phyloP scores from a whole-genome alignment of 2,113 vertebrate genomes.

The Noctilio leporinus region DNA sequence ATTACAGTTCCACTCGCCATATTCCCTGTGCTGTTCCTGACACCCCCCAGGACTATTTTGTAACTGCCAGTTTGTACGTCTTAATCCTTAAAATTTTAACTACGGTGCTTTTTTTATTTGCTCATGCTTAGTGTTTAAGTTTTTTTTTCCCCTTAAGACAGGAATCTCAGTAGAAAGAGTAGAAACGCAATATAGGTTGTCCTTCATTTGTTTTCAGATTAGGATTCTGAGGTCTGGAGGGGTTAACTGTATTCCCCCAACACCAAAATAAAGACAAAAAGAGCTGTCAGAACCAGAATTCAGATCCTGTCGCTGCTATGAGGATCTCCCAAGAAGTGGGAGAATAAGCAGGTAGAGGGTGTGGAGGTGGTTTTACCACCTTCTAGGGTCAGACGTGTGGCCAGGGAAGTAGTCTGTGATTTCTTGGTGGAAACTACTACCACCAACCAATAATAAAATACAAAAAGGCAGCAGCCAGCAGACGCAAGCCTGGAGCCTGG shows the following conservation, averaged over 20 bases:
- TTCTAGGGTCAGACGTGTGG: not conserved
- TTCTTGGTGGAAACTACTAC: not conserved
- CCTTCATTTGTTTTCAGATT: not conserved
- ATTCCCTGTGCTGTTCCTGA: not conserved
- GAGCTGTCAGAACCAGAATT: not conserved
- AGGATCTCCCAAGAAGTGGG: accelerated
- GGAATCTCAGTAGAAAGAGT: not conserved
- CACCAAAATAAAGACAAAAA: not conserved
- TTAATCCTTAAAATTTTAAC: not conserved
- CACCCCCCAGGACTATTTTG: not conserved
- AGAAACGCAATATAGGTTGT: not conserved
- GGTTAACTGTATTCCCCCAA: not conserved
- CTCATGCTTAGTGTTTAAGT: not conserved
- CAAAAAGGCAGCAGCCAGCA: not conserved
- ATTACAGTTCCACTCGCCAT: no score
- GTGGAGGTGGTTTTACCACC: not conserved
- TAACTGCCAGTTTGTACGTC: not conserved
- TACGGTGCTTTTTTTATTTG: not conserved
- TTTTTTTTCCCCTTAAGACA: not conserved
- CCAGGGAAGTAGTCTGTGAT: not conserved
- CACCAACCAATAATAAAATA: no score
- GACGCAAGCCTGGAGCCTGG: not conserved
- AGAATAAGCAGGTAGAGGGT: no score
- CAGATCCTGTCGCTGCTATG: not conserved
- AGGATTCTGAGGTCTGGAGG: not conserved